Evolutionary conservation across 2,113 vertebrate species (phyloP).

Genomic region (Cheilinus undulatus): DNA sequence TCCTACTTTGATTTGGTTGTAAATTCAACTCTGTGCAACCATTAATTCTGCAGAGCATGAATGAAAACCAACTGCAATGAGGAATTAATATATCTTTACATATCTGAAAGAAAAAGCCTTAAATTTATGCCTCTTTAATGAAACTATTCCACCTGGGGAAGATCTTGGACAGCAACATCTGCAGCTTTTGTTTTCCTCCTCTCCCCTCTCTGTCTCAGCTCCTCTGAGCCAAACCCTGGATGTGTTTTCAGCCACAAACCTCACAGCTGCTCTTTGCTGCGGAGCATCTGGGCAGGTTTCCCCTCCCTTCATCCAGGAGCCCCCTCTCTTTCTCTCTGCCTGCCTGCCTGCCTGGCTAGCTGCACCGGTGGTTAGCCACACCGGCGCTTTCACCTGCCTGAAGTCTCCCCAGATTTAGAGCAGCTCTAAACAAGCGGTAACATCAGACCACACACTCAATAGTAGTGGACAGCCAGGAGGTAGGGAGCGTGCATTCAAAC

Average conservation of each 20-base stretch:
- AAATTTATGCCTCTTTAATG: constrained; percentile 1
- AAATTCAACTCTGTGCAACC: too few relatives aligned
- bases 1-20: too few relatives aligned
- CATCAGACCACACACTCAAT: constrained; percentile 64
- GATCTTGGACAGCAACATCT: constrained; percentile 7
- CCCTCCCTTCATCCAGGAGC: constrained; percentile 43
- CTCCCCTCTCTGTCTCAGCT: constrained; percentile 29
- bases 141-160: constrained; percentile 39
- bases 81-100: too few relatives aligned
- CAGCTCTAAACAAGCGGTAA: constrained; percentile 52
- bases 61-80: too few relatives aligned
- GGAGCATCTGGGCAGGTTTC: constrained; percentile 52
- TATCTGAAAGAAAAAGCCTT: background rate
- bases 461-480: constrained; percentile 52
- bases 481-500: constrained; percentile 38
- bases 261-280: constrained; percentile 65
- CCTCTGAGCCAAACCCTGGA: constrained; percentile 45
- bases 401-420: constrained; percentile 45
- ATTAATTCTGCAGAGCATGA: too few relatives aligned
- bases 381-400: constrained; percentile 65
- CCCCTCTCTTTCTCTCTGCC: too few relatives aligned
- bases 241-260: constrained; percentile 63
- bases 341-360: constrained; percentile 4
- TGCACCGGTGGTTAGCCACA: constrained; percentile 68
- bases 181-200: constrained; percentile 50